phyloP scores from a whole-genome alignment of 2,888 invertebrate species.

The Ophonus ardosiacus region DNA sequence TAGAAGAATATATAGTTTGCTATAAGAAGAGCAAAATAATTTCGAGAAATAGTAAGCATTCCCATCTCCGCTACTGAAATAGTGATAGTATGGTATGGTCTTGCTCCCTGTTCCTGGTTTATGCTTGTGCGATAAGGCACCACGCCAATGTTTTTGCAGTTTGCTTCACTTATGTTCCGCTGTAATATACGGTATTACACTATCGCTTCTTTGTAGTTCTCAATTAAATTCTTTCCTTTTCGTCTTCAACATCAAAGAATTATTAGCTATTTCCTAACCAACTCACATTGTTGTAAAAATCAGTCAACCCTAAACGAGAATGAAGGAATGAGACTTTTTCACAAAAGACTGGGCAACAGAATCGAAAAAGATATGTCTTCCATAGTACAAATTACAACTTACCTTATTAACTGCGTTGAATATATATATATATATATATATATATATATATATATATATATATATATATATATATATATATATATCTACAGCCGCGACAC shows the following conservation, averaged over 20 bases:
- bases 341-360: not conserved
- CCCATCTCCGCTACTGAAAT: not conserved
- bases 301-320: not conserved
- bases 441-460: too few relatives aligned
- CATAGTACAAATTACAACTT: too few relatives aligned
- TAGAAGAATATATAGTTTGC: not conserved
- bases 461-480: too few relatives aligned
- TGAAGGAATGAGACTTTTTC: not conserved
- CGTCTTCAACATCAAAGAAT: conserved; percentile 2
- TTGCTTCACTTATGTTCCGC: conserved; percentile 31
- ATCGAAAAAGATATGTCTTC: too few relatives aligned
- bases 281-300: not conserved
- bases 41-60: not conserved
- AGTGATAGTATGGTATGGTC: too few relatives aligned
- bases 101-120: conserved; percentile 25
- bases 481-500: too few relatives aligned
- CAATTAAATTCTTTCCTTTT: conserved; percentile 21
- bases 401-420: too few relatives aligned
- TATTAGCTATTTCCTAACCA: conserved; percentile 2
- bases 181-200: conserved; percentile 26
- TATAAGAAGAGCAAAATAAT: not conserved
- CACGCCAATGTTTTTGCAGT: conserved; percentile 50
- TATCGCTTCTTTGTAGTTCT: conserved; percentile 6
- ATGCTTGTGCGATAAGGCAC: conserved; percentile 50
- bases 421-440: too few relatives aligned